Conservation (phyloP, 2,888 invertebrate genomes). For the Heliconius aoede region DNA sequence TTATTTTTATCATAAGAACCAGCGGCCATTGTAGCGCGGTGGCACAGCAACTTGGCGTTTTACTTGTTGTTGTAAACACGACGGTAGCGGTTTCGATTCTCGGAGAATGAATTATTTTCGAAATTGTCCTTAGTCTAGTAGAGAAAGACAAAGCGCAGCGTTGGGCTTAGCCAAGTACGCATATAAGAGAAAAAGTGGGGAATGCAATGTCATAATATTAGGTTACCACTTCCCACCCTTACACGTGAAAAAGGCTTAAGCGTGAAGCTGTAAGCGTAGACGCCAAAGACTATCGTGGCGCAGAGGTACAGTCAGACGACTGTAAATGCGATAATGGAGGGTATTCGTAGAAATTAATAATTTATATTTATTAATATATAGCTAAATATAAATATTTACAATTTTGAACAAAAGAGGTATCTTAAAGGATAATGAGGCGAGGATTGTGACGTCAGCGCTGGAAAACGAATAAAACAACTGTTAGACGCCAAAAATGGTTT, state of each 20-base stretch:
- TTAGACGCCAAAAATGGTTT: constrained; percentile 65
- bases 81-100: not conserved
- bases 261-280: too few species aligned
- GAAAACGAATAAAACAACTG: constrained; percentile 60
- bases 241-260: too few species aligned
- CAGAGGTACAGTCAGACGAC: not conserved
- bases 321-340: too few species aligned
- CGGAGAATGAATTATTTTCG: not conserved
- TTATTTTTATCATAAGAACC: not conserved
- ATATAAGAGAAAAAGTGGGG: too few species aligned
- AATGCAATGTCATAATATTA: too few species aligned
- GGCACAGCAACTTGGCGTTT: too few species aligned
- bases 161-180: not conserved
- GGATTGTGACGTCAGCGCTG: constrained; percentile 66
- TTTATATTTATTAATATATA: too few species aligned
- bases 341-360: too few species aligned
- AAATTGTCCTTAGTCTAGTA: not conserved
- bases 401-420: constrained; percentile 29
- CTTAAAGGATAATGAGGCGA: constrained; percentile 45
- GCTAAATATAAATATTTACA: constrained; percentile 25
- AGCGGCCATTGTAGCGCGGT: too few species aligned
- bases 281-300: too few species aligned
- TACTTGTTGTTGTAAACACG: not conserved
- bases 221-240: too few species aligned
- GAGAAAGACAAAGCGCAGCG: not conserved